Conservation (phyloP, 2,797 vertebrate genomes). For the Lagorchestes hirsutus region DNA sequence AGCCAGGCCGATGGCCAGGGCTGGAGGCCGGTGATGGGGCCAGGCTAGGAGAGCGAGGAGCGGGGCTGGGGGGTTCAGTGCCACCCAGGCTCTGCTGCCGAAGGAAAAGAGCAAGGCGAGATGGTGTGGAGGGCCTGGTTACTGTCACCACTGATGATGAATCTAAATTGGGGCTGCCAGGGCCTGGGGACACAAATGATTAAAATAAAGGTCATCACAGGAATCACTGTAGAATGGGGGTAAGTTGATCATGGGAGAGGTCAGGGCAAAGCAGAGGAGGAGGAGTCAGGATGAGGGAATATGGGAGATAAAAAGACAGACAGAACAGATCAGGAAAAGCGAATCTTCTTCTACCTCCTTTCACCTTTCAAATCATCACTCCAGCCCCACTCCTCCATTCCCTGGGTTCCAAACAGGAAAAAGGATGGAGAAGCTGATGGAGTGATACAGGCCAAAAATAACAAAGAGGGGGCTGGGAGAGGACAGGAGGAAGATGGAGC, state of each 20-base stretch:
- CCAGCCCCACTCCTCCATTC: not conserved
- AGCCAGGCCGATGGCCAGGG: conserved; percentile 85
- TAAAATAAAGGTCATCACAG: not conserved
- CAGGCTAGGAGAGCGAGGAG: conserved; percentile 80
- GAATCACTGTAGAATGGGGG: not conserved
- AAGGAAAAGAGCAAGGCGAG: conserved; percentile 95
- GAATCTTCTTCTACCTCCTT: not conserved
- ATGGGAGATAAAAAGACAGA: conserved; percentile 2
- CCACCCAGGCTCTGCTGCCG: conserved; percentile 89
- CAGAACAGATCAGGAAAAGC: not conserved
- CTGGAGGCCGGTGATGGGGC: conserved; percentile 86
- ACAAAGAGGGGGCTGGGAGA: not conserved
- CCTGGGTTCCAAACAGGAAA: not conserved
- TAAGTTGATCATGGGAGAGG: not conserved
- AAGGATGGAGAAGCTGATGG: conserved; percentile 42
- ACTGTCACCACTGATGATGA: conserved; percentile 85
- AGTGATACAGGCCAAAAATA: conserved; percentile 4
- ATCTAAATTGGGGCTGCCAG: conserved; percentile 91
- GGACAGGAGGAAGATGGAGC: not conserved
- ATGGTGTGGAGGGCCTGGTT: conserved; percentile 92
- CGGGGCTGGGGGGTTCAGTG: conserved; percentile 62
- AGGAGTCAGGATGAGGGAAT: conserved; percentile 17
- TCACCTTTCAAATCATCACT: conserved; percentile 34
- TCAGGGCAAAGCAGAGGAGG: conserved; percentile 28
- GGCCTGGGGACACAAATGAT: conserved; percentile 79